Base-by-base conservation (phyloP, 2,113 vertebrate species). In the Cygnus atratus region DNA sequence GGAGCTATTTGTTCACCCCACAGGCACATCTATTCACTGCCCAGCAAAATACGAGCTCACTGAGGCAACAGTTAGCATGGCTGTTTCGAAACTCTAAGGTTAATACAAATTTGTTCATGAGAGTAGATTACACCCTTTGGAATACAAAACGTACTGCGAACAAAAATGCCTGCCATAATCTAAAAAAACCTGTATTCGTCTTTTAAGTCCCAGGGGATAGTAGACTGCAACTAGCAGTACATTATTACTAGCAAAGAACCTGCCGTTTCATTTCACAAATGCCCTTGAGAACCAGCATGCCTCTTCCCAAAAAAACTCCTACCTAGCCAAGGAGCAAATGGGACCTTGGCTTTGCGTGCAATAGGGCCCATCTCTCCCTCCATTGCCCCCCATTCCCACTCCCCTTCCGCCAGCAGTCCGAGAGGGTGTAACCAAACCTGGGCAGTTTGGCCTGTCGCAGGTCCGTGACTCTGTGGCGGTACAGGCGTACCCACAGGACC, bases 401-500 rank as follows among this genome's bases (percentile, higher is more conserved):
- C 17, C 43, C 37, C 43, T 28, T 44, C 58, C 0, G 11, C 3
- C 26, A 26, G 79, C 16, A 5, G 6, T 3, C 52, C 10, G 11
- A 12, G 1, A 2, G 11, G 13, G 0, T 3, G 0, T 1, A 6
- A 1, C 21, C 97, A 81, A 87, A 99, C 99, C 99, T 96, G 99
- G 99, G 92, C 99, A 99, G 97, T 95, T 98, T 85, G 98, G 99
- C 96, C 98, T 97, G 93, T 99, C 99, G 33, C 99, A 99, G 4
- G 99, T 99, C 31, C 99, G 98, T 3, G 99, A 99, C 96, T 99
- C 99, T 0, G 99, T 99, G 43, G 99, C 99, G 0, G 99, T 99
- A 90, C 99, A 99, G 37, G 99, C 99, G 0, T 99, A 99, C 2
- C 99, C 99, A 6, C 99, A 99, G 20, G 99, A 98, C 79, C 99